These are phyloP conservation scores for Aleiodes testaceus DNA, from an alignment of 2,888 invertebrate genomes.

Conservation along the genomic window DNA sequence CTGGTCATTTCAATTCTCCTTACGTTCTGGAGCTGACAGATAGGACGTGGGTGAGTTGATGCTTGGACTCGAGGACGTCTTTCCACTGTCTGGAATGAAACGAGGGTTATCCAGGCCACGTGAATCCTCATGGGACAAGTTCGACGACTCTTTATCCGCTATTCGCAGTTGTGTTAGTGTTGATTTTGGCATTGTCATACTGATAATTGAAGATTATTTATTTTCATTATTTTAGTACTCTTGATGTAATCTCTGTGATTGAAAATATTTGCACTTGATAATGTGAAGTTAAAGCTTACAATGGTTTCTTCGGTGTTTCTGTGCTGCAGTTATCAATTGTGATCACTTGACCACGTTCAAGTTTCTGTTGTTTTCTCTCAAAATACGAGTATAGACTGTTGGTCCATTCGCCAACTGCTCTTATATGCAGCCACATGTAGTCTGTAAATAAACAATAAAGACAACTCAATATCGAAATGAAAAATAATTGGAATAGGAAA, in stretches of 20 bases:
- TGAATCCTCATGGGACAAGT: constrained; percentile 68
- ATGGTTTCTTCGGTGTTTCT: constrained; percentile 51
- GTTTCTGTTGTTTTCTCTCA: constrained; percentile 84
- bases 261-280: constrained; percentile 13
- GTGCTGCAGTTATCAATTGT: constrained; percentile 68
- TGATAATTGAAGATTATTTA: constrained; percentile 1
- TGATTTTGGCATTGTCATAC: constrained; percentile 35
- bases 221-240: background rate
- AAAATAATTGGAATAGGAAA: background rate
- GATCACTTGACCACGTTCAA: constrained; percentile 80
- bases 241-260: background rate
- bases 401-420: constrained; percentile 96
- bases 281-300: constrained; percentile 57
- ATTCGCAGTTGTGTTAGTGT: constrained; percentile 39
- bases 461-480: background rate
- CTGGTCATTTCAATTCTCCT: constrained; percentile 48
- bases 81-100: constrained; percentile 59
- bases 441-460: constrained; percentile 74
- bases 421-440: constrained; percentile 93
- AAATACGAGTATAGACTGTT: constrained; percentile 90
- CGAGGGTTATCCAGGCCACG: constrained; percentile 62
- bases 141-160: constrained; percentile 53
- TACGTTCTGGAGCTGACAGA: constrained; percentile 51
- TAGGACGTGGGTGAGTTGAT: constrained; percentile 52
- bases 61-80: constrained; percentile 55